These are phyloP conservation scores for Botia almorhae DNA, from an alignment of 2,797 vertebrate genomes.

Conservation along the genomic window DNA sequence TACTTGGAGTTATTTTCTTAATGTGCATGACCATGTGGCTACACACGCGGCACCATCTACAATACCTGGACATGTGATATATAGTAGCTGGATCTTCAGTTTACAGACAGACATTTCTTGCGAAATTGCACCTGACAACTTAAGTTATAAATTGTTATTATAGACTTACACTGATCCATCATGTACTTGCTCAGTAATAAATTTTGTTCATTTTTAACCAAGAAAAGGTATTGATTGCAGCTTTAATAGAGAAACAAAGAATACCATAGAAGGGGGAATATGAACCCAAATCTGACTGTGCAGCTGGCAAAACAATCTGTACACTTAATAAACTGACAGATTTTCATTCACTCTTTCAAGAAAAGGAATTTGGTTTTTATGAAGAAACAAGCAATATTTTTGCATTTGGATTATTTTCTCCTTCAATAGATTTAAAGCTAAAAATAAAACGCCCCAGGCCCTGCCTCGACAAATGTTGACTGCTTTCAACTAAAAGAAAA, in stretches of 20 bases:
- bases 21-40: too few species aligned
- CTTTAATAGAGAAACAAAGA: conserved; percentile 37
- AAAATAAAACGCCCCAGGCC: conserved; percentile 67
- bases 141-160: too few species aligned
- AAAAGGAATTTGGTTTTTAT: conserved; percentile 87
- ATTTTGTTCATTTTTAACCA: too few species aligned
- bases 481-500: conserved; percentile 67
- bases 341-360: conserved; percentile 78
- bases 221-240: too few species aligned
- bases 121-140: too few species aligned
- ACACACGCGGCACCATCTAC: too few species aligned
- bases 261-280: conserved; percentile 31
- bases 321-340: conserved; percentile 75
- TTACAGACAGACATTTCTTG: too few species aligned
- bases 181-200: too few species aligned
- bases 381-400: conserved; percentile 88
- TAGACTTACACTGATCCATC: too few species aligned
- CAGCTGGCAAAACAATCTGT: conserved; percentile 70
- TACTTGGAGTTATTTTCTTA: too few species aligned
- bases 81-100: too few species aligned
- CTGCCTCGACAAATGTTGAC: conserved; percentile 66
- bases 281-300: conserved; percentile 38
- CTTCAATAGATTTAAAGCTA: conserved; percentile 87
- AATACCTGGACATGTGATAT: too few species aligned
- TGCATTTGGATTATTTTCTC: conserved; percentile 86